phyloP scores from a whole-genome alignment of 2,113 vertebrate genomes.

The Psettodes erumei region DNA sequence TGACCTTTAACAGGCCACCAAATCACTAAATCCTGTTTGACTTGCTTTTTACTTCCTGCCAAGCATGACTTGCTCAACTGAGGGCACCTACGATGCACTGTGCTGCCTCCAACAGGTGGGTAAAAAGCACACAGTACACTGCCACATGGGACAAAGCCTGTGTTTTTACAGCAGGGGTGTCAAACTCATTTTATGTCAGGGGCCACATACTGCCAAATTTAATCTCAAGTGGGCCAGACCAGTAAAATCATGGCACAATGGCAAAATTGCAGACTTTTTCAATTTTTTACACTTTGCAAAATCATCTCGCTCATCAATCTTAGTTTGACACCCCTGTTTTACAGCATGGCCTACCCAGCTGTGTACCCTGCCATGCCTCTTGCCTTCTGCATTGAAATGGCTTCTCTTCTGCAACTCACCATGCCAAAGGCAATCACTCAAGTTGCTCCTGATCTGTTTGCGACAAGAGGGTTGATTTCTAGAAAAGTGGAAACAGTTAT shows the following conservation, averaged over 20 bases:
- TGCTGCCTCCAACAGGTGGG: constrained; percentile 36
- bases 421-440: constrained; percentile 70
- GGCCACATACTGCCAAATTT: too few species aligned
- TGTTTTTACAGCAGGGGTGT: constrained; percentile 5
- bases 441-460: constrained; percentile 63
- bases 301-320: too few species aligned
- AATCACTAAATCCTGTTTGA: constrained; percentile 74
- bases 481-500: constrained; percentile 70
- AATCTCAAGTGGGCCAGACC: too few species aligned
- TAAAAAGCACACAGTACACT: constrained; percentile 9
- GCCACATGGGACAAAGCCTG: background rate
- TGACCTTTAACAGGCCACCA: constrained; percentile 76
- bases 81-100: constrained; percentile 16
- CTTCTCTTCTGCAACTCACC: constrained; percentile 40
- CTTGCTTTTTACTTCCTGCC: constrained; percentile 64
- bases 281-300: too few species aligned
- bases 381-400: constrained; percentile 48
- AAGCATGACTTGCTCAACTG: constrained; percentile 62
- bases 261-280: too few species aligned
- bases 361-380: constrained; percentile 62
- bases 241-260: too few species aligned
- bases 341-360: constrained; percentile 20
- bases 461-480: constrained; percentile 61
- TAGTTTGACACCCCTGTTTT: too few species aligned
- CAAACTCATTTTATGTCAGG: too few species aligned